Evolutionary conservation across 2,113 vertebrate species (phyloP).

Genomic region (Scalopus aquaticus): DNA sequence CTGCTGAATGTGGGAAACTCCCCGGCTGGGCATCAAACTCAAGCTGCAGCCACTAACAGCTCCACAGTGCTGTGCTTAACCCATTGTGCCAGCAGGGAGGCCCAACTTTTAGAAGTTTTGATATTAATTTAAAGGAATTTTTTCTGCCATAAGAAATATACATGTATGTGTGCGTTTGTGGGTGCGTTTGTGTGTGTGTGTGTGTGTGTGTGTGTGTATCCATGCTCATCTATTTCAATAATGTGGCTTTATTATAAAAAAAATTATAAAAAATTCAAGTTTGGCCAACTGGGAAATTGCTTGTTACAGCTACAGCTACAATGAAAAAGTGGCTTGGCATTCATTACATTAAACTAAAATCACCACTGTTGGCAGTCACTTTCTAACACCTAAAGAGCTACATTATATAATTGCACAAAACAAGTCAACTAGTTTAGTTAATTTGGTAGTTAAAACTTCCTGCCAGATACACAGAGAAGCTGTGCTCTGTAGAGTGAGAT

Average conservation of each 20-base stretch:
- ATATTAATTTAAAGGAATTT: background rate
- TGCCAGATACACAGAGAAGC: background rate
- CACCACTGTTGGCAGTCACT: background rate
- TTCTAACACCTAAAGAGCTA: background rate
- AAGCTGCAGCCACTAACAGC: too few relatives aligned
- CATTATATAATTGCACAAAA: background rate
- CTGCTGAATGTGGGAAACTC: too few relatives aligned
- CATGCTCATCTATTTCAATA: background rate
- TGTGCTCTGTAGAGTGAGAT: background rate
- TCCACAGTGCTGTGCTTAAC: too few relatives aligned
- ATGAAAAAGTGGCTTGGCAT: background rate
- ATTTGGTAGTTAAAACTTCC: constrained; percentile 16
- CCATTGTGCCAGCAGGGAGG: too few relatives aligned
- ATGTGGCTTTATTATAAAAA: background rate
- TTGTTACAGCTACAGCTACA: background rate
- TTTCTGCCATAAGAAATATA: background rate
- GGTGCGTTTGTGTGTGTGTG: background rate
- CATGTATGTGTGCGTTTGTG: background rate
- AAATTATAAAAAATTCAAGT: constrained; percentile 1
- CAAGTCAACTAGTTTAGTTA: constrained; percentile 13
- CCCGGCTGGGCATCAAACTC: too few relatives aligned
- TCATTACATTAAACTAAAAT: background rate
- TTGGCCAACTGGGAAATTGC: background rate
- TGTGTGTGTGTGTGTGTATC: background rate
- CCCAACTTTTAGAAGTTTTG: too few relatives aligned